phyloP scores from a whole-genome alignment of 2,888 invertebrate species.

The Alviniconcha strummeri region DNA sequence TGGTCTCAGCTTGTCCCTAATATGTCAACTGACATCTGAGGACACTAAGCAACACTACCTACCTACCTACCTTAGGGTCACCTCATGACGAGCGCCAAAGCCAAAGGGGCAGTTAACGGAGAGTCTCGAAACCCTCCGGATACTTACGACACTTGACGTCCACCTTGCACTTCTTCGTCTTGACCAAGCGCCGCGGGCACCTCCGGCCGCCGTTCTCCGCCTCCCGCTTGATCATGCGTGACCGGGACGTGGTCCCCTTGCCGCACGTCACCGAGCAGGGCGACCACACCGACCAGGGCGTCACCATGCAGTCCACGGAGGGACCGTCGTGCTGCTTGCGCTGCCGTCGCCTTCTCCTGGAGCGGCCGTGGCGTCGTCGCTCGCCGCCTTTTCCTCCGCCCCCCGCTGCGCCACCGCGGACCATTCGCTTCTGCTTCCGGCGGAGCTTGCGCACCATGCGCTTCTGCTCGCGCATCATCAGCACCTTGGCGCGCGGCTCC shows the following conservation, averaged over 20 bases:
- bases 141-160: constrained; percentile 65
- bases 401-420: not conserved
- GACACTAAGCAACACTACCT: no score
- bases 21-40: no score
- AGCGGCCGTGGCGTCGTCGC: constrained; percentile 3
- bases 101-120: no score
- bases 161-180: constrained; percentile 59
- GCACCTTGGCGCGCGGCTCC: constrained; percentile 10
- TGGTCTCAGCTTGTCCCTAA: no score
- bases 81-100: no score
- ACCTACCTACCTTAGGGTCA: no score
- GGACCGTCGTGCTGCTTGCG: constrained; percentile 40
- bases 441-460: constrained; percentile 32
- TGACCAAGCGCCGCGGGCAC: constrained; percentile 65
- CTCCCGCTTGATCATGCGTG: constrained; percentile 63
- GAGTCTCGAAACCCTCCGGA: not conserved
- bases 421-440: constrained; percentile 31
- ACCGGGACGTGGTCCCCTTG: constrained; percentile 48
- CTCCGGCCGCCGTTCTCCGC: constrained; percentile 64
- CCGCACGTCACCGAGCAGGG: constrained; percentile 69
- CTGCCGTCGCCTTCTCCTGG: constrained; percentile 40
- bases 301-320: constrained; percentile 64
- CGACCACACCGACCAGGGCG: constrained; percentile 67
- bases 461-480: constrained; percentile 35
- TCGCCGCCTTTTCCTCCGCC: not conserved